phyloP scores from a whole-genome alignment of 2,113 vertebrate genomes.

The Petromus typicus region DNA sequence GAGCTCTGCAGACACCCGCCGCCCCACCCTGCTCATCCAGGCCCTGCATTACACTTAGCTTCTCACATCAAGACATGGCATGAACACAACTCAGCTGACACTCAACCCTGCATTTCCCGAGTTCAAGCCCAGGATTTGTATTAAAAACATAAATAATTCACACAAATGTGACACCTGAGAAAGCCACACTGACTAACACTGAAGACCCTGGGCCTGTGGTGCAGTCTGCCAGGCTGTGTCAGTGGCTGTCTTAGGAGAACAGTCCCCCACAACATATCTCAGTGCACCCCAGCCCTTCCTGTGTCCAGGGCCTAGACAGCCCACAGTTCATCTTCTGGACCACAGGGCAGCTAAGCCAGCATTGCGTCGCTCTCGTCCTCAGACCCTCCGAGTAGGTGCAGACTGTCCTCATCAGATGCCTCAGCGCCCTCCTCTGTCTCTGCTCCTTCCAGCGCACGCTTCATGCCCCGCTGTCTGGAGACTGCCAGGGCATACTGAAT shows the following conservation, averaged over 20 bases:
- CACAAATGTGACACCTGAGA: accelerated
- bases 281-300: background rate
- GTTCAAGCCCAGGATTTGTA: background rate
- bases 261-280: too few relatives aligned
- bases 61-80: background rate
- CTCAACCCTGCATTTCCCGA: background rate
- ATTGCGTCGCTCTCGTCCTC: background rate
- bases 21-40: background rate
- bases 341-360: background rate
- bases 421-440: slow-evolving; percentile 69
- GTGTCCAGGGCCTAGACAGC: background rate
- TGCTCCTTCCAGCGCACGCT: slow-evolving; percentile 84
- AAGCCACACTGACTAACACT: accelerated
- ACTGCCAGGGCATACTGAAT: slow-evolving; percentile 91
- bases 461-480: slow-evolving; percentile 92
- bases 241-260: background rate
- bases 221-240: accelerated
- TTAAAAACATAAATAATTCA: slow-evolving; percentile 58
- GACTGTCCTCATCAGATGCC: background rate
- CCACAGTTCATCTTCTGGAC: too few relatives aligned
- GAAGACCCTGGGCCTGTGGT: background rate
- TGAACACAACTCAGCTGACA: background rate
- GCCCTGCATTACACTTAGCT: background rate
- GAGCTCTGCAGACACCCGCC: background rate
- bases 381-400: background rate